Evolutionary conservation across 2,888 invertebrate genomes (phyloP), one percentile per base, ranked within the genome.

Genomic region (Melanargia galathea): DNA sequence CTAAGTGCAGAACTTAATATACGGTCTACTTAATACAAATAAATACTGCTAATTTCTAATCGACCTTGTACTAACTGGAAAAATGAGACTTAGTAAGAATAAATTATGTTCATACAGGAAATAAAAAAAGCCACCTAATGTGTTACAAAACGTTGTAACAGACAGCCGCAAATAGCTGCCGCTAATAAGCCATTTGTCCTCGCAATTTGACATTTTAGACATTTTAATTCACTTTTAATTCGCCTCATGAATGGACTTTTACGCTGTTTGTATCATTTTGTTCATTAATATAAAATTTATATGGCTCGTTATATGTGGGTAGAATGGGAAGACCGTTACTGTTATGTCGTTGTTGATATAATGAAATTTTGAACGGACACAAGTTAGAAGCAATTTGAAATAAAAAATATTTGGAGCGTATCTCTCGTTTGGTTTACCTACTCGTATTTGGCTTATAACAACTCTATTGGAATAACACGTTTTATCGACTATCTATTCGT

Each of bases 191-290:
- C 75, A 78, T 76, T 77, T 78, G 83, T 85, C 83, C 87, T 84
- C 83, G 83, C 84, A 84, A 86, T 89, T 89, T 84, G 87, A 87
- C 85, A 85, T 89, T 88, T 90, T 83, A 86, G 87, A 86, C 84
- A 80, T 85, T 88, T 85, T 87, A 90, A 90, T 88, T 83, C 77
- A 81, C 78, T 83, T 88, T 86, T 89, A 88, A 90, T 90, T 83
- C 80, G 76, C 82, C 75, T 84, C 83, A 86, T 87, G 89, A 89
- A 89, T 88, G 63, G 83, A 84, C 76, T 86, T 88, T 90, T 90
- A 90, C 85, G 84, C 84, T 80, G 81, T 85, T 90, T 87, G 84
- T 87, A 85, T 82, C 80, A 88, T 89, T 87, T 85, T 87, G 83
- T 86, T 86, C 86, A 84, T 89, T 90, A 87, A 84, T 87, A 82